These are phyloP conservation scores for Onychomys torridus DNA, from an alignment of 2,797 vertebrate genomes.

Conservation along the genomic window DNA sequence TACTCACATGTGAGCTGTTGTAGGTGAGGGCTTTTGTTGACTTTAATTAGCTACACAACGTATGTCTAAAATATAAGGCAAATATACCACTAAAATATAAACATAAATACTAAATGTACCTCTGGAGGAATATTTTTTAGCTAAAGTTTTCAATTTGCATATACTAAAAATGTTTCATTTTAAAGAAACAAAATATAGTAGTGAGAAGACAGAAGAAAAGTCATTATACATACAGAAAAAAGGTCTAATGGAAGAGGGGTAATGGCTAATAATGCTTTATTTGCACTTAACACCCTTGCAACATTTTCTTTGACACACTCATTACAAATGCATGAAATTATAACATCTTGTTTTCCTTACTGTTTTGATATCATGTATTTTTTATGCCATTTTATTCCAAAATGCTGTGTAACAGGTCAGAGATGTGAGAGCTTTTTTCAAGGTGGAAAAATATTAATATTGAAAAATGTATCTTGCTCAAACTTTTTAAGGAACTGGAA, in stretches of 20 bases:
- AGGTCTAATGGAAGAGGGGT: too few species aligned
- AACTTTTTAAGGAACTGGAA: too few species aligned
- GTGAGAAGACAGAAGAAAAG: background rate
- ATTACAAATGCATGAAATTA: background rate
- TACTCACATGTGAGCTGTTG: background rate
- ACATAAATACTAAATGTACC: background rate
- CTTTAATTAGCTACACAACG: background rate
- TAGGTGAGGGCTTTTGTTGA: background rate
- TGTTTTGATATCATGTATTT: background rate
- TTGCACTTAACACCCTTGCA: background rate
- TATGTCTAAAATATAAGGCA: background rate
- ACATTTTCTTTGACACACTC: slow-evolving; percentile 55
- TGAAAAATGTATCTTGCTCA: too few species aligned
- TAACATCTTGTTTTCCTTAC: background rate
- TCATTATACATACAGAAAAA: background rate
- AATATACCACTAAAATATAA: background rate
- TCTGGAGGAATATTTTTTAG: background rate
- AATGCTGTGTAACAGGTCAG: background rate
- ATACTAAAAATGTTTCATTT: background rate
- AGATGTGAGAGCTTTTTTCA: slow-evolving; percentile 42
- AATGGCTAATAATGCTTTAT: background rate
- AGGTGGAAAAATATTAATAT: slow-evolving; percentile 59
- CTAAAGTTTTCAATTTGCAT: background rate
- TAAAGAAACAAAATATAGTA: background rate
- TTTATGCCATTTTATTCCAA: background rate